Evolutionary conservation across 2,888 invertebrate genomes (phyloP), one percentile per base, ranked within the genome.

Genomic region (Agriopis leucophaearia): DNA sequence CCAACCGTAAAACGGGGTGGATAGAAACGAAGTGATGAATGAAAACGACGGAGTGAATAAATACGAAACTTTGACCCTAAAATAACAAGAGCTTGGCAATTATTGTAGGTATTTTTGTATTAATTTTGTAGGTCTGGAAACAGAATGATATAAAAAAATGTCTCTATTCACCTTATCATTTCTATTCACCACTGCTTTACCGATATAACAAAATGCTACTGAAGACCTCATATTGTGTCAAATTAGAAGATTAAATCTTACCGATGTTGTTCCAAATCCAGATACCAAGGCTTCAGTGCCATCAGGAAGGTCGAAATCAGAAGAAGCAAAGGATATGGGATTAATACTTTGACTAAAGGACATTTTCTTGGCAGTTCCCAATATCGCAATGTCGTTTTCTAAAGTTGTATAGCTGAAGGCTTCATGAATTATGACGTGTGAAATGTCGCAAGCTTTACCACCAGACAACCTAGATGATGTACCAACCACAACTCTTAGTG

Each of bases 201-300:
- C 27, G 27, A 5, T 27, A 27, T 13, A 42, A 13, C 42, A 10
- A 38, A 38, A 6, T 38, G 9, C 12, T 5, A 13, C 13, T 42
- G 5, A 42, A 42, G 13, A 42, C 10, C 44, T n/a, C n/a, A n/a
- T 45, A 3, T 4, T 44, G 0, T 15, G 13, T n/a, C 8, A n/a
- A 35, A 52, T 0, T 8, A 4, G 0, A 7, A 52, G 27, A 27
- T 52, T 15, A 18, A 52, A 80, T 36, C 83, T 86, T 70, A 88
- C 88, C 42, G 84, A 78, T 56, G 85, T 86, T 7, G 81, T 78
- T 27, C 94, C 94, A 80, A 84, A 94, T 63, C 94, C 94, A 47
- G 94, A 87, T 1, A 94, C 91, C 7, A 92, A 15, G 8, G 94
- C 93, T 73, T 83, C 82, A 10, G 85, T 78, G 3, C 91, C 92